Evolutionary conservation across 2,113 vertebrate species (phyloP), one percentile per base, ranked within the genome.

Genomic region (Odobenus rosmarus): DNA sequence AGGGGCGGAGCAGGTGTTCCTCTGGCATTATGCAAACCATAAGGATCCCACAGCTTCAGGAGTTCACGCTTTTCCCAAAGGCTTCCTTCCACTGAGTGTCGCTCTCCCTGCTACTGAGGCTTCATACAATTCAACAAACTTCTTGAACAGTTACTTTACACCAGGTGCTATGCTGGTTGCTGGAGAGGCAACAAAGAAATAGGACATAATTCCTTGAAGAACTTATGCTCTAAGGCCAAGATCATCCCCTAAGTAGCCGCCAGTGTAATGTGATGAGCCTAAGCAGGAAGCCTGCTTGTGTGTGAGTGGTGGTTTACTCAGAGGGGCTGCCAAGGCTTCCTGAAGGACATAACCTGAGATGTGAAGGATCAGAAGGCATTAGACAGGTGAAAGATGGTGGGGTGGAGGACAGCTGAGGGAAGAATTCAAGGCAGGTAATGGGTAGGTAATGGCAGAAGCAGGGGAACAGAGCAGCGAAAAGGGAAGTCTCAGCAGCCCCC

Each of bases 31-130:
- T 1, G 33, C 33, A 23, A 3, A 77, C 53, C 4, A 12, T 7
- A 61, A 46, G 72, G 13, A 10, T 23, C 7, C 64, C 83, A 8
- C 0, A 26, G 51, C 28, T 51, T 33, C 15, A 9, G 16, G 61
- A 23, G 23, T 1, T 1, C 0, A 2, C 2, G 13, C 18, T 76
- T 69, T 36, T 6, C 85, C n/a, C 26, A 16, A 33, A 64, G 46
- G 4, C 33, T 16, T 76, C 61, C 23, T 42, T 1, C 7, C 14
- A 1, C 1, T 0, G 0, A 7, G 15, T 10, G 39, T 28, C 33
- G 2, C 18, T 39, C 1, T 39, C 6, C 49, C 86, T 31, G 59
- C 55, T 8, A 10, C 18, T 0, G 59, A 57, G 36, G 61, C 28
- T 59, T 26, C 5, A 0, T 0, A 12, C 6, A 9, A 23, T 3